Percentiles rank a stretch among this genome's conserved stretches.
These are phyloP conservation scores for Palythoa heliodiscus DNA, from an alignment of 92 coral and sea anemone genomes.

Conservation along the genomic window DNA sequence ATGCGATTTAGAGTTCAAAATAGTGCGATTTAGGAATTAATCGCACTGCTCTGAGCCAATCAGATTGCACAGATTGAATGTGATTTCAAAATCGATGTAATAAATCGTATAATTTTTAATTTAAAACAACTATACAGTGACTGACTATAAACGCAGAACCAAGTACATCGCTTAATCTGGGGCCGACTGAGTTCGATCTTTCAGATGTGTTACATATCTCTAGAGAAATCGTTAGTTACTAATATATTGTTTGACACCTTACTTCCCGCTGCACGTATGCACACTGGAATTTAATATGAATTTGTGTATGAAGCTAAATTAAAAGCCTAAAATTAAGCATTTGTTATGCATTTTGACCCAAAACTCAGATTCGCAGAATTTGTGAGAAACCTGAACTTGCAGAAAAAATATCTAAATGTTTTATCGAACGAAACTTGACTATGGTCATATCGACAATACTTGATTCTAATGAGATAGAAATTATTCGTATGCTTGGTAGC, in stretches of 20 bases:
- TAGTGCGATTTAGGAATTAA: too few species aligned
- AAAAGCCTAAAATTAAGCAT: neutral
- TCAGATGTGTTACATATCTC: too few species aligned
- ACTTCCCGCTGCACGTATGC: neutral
- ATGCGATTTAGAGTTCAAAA: too few species aligned
- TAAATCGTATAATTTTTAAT: too few species aligned
- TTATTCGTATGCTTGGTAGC: constrained; percentile 71
- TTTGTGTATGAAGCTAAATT: neutral
- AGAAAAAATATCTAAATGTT: constrained; percentile 35
- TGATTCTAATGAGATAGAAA: constrained; percentile 71
- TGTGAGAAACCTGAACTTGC: neutral
- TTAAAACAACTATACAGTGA: too few species aligned
- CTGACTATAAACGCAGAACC: too few species aligned
- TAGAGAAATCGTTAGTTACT: too few species aligned
- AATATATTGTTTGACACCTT: neutral
- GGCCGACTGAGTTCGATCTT: too few species aligned
- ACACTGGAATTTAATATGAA: neutral
- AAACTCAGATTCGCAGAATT: constrained; percentile 6
- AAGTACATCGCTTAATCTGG: too few species aligned
- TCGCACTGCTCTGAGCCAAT: too few species aligned
- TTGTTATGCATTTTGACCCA: neutral
- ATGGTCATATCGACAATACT: constrained; percentile 51
- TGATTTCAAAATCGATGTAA: too few species aligned
- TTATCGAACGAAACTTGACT: constrained; percentile 25
- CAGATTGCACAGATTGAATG: too few species aligned